phyloP scores from a whole-genome alignment of 2,888 invertebrate genomes.

The Scelioninae gen. 1 region DNA sequence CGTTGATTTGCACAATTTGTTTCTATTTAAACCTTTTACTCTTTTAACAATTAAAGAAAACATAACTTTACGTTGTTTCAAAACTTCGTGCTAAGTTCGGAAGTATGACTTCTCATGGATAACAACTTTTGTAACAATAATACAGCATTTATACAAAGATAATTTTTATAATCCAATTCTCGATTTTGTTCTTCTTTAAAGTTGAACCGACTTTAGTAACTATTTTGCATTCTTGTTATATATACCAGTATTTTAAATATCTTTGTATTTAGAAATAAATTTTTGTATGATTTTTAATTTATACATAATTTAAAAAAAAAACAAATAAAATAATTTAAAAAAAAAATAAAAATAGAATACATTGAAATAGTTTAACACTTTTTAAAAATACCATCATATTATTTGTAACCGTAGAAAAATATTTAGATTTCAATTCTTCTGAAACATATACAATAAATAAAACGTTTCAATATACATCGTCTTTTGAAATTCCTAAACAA shows the following conservation, averaged over 20 bases:
- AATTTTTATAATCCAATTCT: slow-evolving; percentile 33
- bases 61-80: background rate
- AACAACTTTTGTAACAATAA: slow-evolving; percentile 19
- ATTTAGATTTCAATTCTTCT: background rate
- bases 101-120: slow-evolving; percentile 3
- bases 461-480: background rate
- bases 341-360: no score
- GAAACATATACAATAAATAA: slow-evolving; percentile 6
- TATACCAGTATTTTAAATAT: background rate
- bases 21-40: background rate
- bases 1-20: no score
- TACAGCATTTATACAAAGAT: slow-evolving; percentile 30
- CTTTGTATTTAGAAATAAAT: no score
- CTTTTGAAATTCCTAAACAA: background rate
- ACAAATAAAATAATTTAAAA: no score
- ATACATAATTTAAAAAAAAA: no score
- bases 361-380: no score
- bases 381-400: no score
- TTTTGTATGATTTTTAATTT: no score
- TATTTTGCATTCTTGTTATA: background rate
- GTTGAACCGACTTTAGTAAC: background rate
- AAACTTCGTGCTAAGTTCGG: background rate
- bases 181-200: slow-evolving; percentile 3
- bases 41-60: background rate
- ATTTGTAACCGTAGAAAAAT: background rate